These are phyloP conservation scores for Melanostigma gelatinosum DNA, from an alignment of 2,113 vertebrate species.

Conservation along the genomic window DNA sequence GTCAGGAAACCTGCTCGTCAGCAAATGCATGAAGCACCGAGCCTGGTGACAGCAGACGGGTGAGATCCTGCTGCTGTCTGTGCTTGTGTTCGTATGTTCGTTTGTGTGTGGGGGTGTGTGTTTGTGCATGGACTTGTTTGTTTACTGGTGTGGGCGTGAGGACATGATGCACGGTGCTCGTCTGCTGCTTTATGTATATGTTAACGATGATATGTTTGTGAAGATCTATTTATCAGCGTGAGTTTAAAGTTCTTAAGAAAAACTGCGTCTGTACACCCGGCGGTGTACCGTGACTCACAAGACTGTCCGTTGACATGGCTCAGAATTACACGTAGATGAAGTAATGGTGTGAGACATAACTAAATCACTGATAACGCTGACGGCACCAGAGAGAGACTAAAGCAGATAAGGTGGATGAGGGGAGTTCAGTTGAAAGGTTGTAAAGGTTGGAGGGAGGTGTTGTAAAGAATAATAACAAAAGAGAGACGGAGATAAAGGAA, in stretches of 20 bases:
- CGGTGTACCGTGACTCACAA: conserved; percentile 9
- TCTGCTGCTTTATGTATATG: conserved; percentile 8
- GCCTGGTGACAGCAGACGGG: conserved; percentile 6
- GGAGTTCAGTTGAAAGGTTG: conserved; percentile 19
- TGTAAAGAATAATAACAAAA: neutral
- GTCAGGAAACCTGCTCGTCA: conserved; percentile 47
- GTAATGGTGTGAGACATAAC: conserved; percentile 21
- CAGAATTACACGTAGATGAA: conserved; percentile 25
- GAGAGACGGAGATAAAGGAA: neutral
- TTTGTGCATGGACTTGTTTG: conserved; percentile 45
- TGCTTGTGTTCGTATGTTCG: conserved; percentile 57
- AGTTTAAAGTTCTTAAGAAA: conserved; percentile 1
- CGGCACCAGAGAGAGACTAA: neutral
- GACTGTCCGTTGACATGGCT: neutral
- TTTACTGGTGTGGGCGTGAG: conserved; percentile 39
- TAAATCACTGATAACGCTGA: conserved; percentile 34
- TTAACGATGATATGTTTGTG: neutral
- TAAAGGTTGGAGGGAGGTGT: neutral
- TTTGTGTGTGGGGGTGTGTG: conserved; percentile 49
- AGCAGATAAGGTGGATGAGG: conserved; percentile 11
- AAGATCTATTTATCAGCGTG: neutral
- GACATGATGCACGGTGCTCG: conserved; percentile 20
- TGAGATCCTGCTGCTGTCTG: conserved; percentile 13
- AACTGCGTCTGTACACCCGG: neutral
- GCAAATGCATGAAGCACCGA: conserved; percentile 27